phyloP scores from a whole-genome alignment of 2,888 invertebrate species.

The Dasysyrphus albostriatus region DNA sequence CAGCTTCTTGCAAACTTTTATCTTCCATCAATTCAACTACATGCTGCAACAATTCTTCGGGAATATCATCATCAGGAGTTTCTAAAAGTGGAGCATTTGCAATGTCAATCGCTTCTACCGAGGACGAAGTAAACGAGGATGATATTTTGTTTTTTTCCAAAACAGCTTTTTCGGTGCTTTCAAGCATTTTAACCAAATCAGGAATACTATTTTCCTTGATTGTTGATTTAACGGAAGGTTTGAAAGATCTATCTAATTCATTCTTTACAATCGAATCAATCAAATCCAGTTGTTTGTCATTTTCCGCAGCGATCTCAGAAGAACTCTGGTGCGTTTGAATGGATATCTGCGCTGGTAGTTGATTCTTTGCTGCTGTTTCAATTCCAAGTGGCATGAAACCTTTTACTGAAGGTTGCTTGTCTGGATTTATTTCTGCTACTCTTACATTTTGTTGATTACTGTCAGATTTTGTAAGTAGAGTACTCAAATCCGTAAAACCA shows the following conservation, averaged over 20 bases:
- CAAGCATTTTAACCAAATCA: constrained; percentile 85
- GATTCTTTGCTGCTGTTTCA: constrained; percentile 81
- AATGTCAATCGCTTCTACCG: constrained; percentile 80
- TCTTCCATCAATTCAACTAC: constrained; percentile 89
- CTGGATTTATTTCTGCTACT: constrained; percentile 61
- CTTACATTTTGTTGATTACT: constrained; percentile 81
- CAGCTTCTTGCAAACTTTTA: constrained; percentile 89
- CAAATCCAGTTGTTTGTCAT: constrained; percentile 83
- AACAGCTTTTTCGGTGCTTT: constrained; percentile 80
- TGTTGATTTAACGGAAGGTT: constrained; percentile 72
- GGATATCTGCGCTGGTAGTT: constrained; percentile 83
- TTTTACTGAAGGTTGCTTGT: constrained; percentile 72
- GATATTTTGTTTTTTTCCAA: constrained; percentile 75
- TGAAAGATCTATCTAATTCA: constrained; percentile 79
- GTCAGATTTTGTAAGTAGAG: constrained; percentile 76
- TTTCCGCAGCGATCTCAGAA: constrained; percentile 82
- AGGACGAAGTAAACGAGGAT: constrained; percentile 61
- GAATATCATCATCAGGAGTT: constrained; percentile 88
- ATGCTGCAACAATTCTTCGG: constrained; percentile 89
- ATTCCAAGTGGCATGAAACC: constrained; percentile 83
- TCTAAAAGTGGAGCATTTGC: constrained; percentile 79
- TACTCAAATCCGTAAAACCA: constrained; percentile 78
- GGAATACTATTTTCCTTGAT: constrained; percentile 82
- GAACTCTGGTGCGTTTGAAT: constrained; percentile 83
- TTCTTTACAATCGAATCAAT: constrained; percentile 83